A percentile compares a stretch with the other conserved stretches of the same genome.
These are phyloP conservation scores for Eudasyphora cyanicolor DNA, from an alignment of 2,888 invertebrate genomes.

Conservation along the genomic window DNA sequence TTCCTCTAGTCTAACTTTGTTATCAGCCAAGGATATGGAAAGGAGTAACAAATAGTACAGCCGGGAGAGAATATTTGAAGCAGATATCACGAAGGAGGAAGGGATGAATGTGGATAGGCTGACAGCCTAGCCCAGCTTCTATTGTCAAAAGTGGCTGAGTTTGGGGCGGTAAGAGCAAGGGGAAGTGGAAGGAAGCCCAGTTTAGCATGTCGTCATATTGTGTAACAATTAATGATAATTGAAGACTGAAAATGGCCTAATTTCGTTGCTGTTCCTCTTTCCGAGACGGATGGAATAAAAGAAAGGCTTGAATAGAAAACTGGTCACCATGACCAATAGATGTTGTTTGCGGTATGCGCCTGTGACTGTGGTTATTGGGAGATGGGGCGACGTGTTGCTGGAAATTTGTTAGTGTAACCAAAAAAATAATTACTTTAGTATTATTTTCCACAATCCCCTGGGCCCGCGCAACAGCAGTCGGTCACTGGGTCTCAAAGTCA, in stretches of 20 bases:
- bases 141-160: neutral
- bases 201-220: conserved; percentile 32
- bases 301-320: conserved; percentile 8
- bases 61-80: neutral
- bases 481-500: neutral
- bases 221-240: conserved; percentile 55
- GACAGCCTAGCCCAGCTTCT: neutral
- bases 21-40: neutral
- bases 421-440: conserved; percentile 17
- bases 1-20: neutral
- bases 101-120: neutral
- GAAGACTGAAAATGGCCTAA: conserved; percentile 40
- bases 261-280: neutral
- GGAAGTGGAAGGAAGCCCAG: neutral
- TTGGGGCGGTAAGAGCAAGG: neutral
- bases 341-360: neutral
- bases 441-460: neutral
- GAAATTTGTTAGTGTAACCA: conserved; percentile 10
- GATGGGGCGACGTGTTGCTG: neutral
- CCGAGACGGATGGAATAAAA: neutral
- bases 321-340: too few relatives aligned
- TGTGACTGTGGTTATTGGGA: neutral
- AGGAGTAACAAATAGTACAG: neutral
- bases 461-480: neutral
- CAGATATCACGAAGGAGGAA: neutral